Evolutionary conservation across 2,888 invertebrate genomes (phyloP).

Genomic region (Koerneria pararmatus): DNA sequence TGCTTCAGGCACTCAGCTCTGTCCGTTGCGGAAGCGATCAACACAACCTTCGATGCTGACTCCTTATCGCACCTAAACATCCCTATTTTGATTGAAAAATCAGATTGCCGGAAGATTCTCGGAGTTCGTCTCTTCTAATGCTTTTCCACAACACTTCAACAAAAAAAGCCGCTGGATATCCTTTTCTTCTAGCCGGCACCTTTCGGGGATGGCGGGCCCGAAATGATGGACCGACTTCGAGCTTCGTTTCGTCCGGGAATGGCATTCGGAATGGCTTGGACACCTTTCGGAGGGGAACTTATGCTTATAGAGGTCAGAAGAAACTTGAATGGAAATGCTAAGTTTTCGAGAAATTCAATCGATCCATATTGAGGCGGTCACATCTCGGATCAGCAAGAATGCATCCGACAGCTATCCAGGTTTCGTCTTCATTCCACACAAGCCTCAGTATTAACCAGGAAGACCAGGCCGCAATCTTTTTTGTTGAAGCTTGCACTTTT

Average conservation of each 20-base stretch:
- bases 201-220: slow-evolving; percentile 60
- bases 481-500: too few species aligned
- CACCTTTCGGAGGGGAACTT: slow-evolving; percentile 58
- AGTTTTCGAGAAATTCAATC: too few species aligned
- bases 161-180: neutral
- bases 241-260: slow-evolving; percentile 62
- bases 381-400: too few species aligned
- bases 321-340: neutral
- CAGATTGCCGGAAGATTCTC: slow-evolving; percentile 64
- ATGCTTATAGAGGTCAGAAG: slow-evolving; percentile 39
- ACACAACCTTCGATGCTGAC: slow-evolving; percentile 40
- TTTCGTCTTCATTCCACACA: too few species aligned
- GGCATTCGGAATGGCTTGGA: slow-evolving; percentile 67
- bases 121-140: slow-evolving; percentile 60
- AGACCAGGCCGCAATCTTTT: too few species aligned
- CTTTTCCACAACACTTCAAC: neutral
- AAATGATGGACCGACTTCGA: slow-evolving; percentile 50
- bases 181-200: slow-evolving; percentile 60
- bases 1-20: slow-evolving; percentile 15
- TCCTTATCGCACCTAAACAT: slow-evolving; percentile 39
- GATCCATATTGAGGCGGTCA: too few species aligned
- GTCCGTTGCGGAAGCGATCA: slow-evolving; percentile 39
- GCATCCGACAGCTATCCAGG: too few species aligned
- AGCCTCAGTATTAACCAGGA: too few species aligned
- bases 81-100: slow-evolving; percentile 63